Evolutionary conservation across 2,113 vertebrate genomes (phyloP), one percentile per base, ranked within the genome.

Genomic region (Anguilla japonica): DNA sequence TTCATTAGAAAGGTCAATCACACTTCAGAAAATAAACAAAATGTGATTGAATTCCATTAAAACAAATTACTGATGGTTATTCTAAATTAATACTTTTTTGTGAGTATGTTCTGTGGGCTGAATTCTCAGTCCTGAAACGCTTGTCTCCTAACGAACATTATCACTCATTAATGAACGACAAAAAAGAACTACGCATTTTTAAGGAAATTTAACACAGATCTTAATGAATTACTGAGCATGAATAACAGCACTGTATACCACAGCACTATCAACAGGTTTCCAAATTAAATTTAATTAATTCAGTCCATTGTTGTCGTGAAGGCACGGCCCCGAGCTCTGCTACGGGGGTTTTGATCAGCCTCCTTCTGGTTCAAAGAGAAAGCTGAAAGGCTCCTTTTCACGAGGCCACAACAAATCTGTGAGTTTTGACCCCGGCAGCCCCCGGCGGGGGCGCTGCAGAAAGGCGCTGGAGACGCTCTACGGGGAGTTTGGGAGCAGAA

Each of bases 391-490:
- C 41, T 83, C 83, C 84, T 87, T 39, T 46, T 86, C 60, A 82
- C 81, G 63, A 63, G 83, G 81, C 87, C 79, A 84, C 79, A 71
- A 46, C 67, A 43, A 88, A 87, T 91, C 50, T 83, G 0, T 86
- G 93, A 93, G 91, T 91, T 93, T 83, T 95, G 92, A 93, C 90
- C 93, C 88, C 41, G 53, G 84, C 26, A 85, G 89, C 89, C 40
- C 88, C 80, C 34, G 90, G 88, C 89, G 94, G 91, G 89, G 89
- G 86, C 83, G 90, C 90, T 84, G 79, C 89, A 89, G 89, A 92
- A 94, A 94, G 92, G 93, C 93, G 95, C 93, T 92, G 92, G 91
- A 90, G 94, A 94, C 90, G 92, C 93, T 93, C 92, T 14, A 18
- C 90, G 41, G 94, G 94, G 92, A 89, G 92, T 92, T 89, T 87